Evolutionary conservation across 2,113 vertebrate genomes (phyloP).

Genomic region (Astur gentilis): DNA sequence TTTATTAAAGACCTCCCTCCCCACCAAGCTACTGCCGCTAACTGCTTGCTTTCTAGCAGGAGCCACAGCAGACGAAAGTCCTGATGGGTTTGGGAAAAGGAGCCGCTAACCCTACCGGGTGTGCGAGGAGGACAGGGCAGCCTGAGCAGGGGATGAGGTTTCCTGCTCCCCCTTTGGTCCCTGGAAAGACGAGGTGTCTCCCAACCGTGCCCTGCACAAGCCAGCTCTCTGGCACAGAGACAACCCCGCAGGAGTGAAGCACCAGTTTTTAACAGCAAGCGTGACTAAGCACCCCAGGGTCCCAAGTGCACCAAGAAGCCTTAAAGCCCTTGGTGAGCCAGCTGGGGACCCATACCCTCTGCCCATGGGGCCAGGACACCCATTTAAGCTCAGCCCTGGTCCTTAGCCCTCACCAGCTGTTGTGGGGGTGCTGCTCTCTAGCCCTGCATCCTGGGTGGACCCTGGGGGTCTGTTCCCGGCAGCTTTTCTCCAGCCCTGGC

Average conservation of each 20-base stretch:
- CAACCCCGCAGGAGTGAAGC: not conserved
- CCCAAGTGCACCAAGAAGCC: not conserved
- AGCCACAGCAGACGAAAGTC: not conserved
- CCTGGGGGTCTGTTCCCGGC: rapidly evolving
- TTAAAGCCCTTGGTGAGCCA: not conserved
- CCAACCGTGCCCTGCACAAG: not conserved
- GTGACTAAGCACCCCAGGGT: not conserved
- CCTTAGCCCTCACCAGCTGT: too few species aligned
- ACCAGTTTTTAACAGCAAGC: rapidly evolving
- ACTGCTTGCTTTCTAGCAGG: not conserved
- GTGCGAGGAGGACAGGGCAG: not conserved
- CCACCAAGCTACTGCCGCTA: rapidly evolving
- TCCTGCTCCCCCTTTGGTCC: not conserved
- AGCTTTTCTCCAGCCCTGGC: not conserved
- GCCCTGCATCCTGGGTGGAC: too few species aligned
- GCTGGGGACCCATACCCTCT: rapidly evolving
- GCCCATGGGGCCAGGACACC: rapidly evolving
- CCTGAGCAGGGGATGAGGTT: rapidly evolving
- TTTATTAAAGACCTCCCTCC: not conserved
- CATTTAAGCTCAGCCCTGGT: not conserved
- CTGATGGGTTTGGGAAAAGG: not conserved
- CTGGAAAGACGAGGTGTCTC: not conserved
- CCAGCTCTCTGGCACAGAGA: not conserved
- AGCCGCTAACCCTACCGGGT: not conserved
- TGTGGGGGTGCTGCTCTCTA: not conserved